Percentiles rank a stretch among this genome's conserved stretches.
Evolutionary conservation across 2,113 vertebrate genomes (phyloP).

Genomic region (Eretmochelys imbricata): DNA sequence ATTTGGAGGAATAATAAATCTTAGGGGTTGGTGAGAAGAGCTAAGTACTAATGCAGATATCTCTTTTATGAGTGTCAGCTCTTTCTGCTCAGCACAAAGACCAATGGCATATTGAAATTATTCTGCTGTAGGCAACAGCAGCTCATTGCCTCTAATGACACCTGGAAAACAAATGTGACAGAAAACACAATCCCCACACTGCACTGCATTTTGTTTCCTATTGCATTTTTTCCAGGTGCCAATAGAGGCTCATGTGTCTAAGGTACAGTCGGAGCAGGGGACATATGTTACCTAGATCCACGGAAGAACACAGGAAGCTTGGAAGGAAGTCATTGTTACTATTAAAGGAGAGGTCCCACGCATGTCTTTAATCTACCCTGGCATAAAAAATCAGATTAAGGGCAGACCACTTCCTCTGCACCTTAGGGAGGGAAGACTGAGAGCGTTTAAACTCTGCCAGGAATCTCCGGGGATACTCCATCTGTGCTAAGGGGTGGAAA

Average conservation of each 20-base stretch:
- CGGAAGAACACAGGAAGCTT: background rate
- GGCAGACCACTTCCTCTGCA: background rate
- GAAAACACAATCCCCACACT: background rate
- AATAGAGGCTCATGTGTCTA: background rate
- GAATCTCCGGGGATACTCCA: background rate
- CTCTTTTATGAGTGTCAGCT: constrained; percentile 61
- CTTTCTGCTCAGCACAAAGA: constrained; percentile 58
- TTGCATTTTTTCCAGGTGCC: background rate
- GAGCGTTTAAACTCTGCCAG: background rate
- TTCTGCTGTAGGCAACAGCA: constrained; percentile 65
- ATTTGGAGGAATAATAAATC: constrained; percentile 55
- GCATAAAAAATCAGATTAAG: background rate
- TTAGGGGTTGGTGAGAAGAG: constrained; percentile 42
- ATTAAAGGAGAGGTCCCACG: constrained; percentile 4
- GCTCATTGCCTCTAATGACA: constrained; percentile 24
- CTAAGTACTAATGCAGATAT: constrained; percentile 53
- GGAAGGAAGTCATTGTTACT: constrained; percentile 20
- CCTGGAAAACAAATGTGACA: background rate
- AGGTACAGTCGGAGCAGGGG: constrained; percentile 16
- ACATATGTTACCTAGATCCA: background rate
- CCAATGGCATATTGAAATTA: constrained; percentile 66
- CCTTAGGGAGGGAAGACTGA: constrained; percentile 5
- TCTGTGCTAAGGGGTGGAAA: background rate
- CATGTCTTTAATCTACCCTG: constrained; percentile 19
- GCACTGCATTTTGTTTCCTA: background rate